phyloP scores from a whole-genome alignment of 2,113 vertebrate genomes.

The Lasiurus cinereus region DNA sequence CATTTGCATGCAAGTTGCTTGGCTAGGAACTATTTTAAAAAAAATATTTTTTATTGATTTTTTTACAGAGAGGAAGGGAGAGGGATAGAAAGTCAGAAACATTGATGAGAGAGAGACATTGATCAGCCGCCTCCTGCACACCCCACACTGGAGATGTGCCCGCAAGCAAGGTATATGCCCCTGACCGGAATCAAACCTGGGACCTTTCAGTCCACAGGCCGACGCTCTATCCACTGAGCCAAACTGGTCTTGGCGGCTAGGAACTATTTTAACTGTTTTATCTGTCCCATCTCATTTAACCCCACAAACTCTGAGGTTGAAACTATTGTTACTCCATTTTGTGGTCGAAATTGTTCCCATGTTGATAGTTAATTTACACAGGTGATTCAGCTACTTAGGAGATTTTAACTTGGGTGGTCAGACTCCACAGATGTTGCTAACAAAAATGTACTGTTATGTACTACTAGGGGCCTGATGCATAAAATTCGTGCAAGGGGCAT shows the following conservation, averaged over 20 bases:
- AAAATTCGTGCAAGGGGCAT: too few species aligned
- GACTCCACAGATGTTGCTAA: not conserved
- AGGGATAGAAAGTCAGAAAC: too few species aligned
- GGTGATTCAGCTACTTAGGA: not conserved
- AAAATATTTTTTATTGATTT: too few species aligned
- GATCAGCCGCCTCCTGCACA: too few species aligned
- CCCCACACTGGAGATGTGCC: too few species aligned
- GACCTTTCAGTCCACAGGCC: too few species aligned
- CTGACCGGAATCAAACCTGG: too few species aligned
- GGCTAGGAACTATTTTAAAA: not conserved
- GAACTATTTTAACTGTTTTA: not conserved
- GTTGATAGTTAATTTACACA: not conserved
- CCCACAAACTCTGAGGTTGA: not conserved
- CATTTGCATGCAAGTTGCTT: not conserved
- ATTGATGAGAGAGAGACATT: too few species aligned
- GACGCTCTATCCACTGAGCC: too few species aligned
- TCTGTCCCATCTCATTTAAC: conserved; percentile 30
- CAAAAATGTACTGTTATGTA: not conserved
- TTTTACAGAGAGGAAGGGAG: too few species aligned
- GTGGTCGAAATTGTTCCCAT: not conserved
- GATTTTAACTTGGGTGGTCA: not conserved
- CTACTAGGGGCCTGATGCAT: not conserved
- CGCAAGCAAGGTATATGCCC: too few species aligned
- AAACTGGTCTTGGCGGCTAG: too few species aligned
- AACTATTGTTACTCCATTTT: not conserved